Conservation (phyloP, 2,888 invertebrate genomes). For the Acleris laterana region DNA sequence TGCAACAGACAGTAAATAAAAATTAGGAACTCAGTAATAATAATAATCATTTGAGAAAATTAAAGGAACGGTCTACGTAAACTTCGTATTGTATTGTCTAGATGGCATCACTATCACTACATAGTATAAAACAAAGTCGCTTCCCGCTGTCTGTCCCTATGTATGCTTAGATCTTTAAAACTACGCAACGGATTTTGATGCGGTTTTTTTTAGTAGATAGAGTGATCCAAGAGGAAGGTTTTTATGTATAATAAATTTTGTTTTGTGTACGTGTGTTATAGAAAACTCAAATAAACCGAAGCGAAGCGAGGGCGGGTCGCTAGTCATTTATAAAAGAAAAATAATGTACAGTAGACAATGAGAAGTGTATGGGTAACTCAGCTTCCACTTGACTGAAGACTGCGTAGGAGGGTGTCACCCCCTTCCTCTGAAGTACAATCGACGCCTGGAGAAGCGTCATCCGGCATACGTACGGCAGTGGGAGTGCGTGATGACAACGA, state of each 20-base stretch:
- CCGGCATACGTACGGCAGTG: conserved; percentile 45
- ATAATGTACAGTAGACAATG: conserved; percentile 37
- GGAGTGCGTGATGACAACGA: conserved; percentile 57
- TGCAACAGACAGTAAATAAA: neutral
- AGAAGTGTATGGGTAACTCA: conserved; percentile 53
- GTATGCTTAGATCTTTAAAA: no score
- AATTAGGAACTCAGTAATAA: neutral
- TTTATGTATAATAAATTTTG: no score
- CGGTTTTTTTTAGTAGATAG: no score
- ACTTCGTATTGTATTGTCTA: neutral
- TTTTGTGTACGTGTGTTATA: no score
- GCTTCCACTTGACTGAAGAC: conserved; percentile 73
- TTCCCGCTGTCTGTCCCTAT: no score
- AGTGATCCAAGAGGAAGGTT: no score
- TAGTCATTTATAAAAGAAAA: conserved; percentile 22
- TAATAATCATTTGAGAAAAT: neutral
- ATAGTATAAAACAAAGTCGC: no score
- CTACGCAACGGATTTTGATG: no score
- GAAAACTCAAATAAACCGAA: no score
- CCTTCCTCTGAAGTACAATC: conserved; percentile 69
- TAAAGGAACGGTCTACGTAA: neutral
- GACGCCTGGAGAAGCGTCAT: conserved; percentile 63
- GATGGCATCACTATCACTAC: no score
- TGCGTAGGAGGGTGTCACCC: conserved; percentile 79
- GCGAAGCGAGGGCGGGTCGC: no score